A percentile compares a stretch with the other conserved stretches of the same genome.
Conservation (phyloP, 2,797 vertebrate species). For the Alcedo atthis region DNA sequence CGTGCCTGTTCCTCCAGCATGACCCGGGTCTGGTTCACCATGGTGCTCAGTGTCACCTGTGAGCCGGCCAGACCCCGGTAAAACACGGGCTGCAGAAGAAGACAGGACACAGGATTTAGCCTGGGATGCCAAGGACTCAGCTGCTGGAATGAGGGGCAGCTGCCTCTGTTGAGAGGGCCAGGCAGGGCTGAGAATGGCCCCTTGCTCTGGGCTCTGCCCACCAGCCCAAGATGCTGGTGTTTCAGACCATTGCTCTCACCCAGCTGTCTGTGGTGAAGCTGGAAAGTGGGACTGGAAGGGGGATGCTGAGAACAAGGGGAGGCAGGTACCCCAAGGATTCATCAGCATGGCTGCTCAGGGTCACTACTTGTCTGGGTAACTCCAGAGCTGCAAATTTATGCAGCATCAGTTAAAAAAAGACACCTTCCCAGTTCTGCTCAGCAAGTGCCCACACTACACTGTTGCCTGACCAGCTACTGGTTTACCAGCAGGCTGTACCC, state of each 20-base stretch:
- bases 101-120: neutral
- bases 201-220: neutral
- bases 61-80: conserved; percentile 93
- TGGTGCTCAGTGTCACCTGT: conserved; percentile 93
- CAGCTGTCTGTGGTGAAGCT: neutral
- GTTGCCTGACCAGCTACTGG: neutral
- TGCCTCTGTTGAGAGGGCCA: neutral
- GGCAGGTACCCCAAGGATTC: neutral
- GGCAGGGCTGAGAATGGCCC: neutral
- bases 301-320: neutral
- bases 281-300: neutral
- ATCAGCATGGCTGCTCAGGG: rapidly evolving
- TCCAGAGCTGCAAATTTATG: neutral
- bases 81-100: conserved; percentile 83
- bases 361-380: neutral
- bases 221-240: neutral
- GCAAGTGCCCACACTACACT: neutral
- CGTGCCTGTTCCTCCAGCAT: conserved; percentile 94
- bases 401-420: neutral
- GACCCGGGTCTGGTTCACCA: conserved; percentile 91
- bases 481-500: neutral
- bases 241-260: neutral
- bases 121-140: neutral
- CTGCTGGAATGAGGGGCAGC: neutral
- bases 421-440: neutral